phyloP scores from a whole-genome alignment of 2,797 vertebrate species.

The Microhierax caerulescens region DNA sequence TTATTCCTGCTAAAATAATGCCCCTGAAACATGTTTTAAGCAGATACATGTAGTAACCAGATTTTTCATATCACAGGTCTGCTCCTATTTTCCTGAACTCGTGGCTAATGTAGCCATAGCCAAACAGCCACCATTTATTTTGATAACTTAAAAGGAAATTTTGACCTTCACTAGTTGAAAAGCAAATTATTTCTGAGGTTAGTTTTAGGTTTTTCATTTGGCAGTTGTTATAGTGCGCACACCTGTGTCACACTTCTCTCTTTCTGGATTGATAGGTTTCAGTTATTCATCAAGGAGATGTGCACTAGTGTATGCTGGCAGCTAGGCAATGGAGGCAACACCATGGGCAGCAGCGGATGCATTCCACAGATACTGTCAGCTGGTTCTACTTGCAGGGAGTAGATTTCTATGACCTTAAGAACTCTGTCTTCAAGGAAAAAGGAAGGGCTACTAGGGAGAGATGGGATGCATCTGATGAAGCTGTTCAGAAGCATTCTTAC shows the following conservation, averaged over 20 bases:
- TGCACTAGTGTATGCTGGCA: not conserved
- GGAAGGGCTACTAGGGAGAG: not conserved
- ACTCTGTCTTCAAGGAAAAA: not conserved
- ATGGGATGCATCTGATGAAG: not conserved
- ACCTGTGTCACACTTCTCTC: fast-evolving
- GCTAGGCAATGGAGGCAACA: fast-evolving
- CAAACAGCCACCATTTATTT: not conserved
- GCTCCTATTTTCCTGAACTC: not conserved
- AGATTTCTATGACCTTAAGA: not conserved
- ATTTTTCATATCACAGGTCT: not conserved
- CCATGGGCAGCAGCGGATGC: not conserved
- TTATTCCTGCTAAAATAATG: not conserved
- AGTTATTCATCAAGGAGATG: not conserved
- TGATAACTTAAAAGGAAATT: not conserved
- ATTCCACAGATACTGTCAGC: not conserved
- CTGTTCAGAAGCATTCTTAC: not conserved
- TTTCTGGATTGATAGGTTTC: not conserved
- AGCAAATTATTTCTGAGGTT: not conserved
- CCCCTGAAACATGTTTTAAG: not conserved
- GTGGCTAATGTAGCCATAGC: not conserved
- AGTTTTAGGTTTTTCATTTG: not conserved
- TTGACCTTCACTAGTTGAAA: not conserved
- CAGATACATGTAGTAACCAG: not conserved
- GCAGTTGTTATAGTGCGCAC: not conserved
- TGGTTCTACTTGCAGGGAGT: not conserved